Base-by-base conservation (phyloP, 2,888 invertebrate genomes). In the Drosophila mayaguana region DNA sequence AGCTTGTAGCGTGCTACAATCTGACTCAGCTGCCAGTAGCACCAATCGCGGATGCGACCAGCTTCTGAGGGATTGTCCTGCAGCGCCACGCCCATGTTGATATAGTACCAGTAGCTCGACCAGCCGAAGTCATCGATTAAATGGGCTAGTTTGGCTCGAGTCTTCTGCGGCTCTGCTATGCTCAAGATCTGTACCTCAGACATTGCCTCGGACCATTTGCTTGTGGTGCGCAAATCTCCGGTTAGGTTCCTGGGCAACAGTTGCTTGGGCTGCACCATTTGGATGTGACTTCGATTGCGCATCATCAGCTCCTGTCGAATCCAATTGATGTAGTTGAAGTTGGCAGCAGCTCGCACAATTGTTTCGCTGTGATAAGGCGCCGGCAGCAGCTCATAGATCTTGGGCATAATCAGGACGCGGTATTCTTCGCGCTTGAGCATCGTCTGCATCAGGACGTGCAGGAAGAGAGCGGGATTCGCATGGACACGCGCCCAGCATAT, bases 341-440 rank as follows among this genome's bases (percentile, higher is more conserved):
- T 93, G 77, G 94, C 93, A 0, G 95, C 95, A 82, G 95, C 94
- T 83, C 95, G 94, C 78, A 96, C 95, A 78, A 95, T 93, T 83
- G 95, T 94, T 73, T 94, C 93, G 91, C 95, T 95, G 87, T 96
- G 95, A 93, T 96, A 96, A 91, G 95, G 94, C 91, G 96, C 94
- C 0, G 97, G 97, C 92, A 95, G 94, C 88, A 96, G 94, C 92
- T 97, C 97, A 91, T 96, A 96, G 16, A 95, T 94, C 16, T 96
- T 95, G 11, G 96, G 96, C 16, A 96, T 91, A 43, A 94, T 93
- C 75, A 96, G 93, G 43, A 95, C 95, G 65, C 93, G 94, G 90
- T 95, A 95, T 90, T 96, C 96, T 2, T 91, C 90, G 40, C 96
- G 94, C 91, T 96, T 96, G 87, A 95, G 93, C 42, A 96, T 93